Evolutionary conservation across 2,113 vertebrate genomes (phyloP).

Genomic region (Lagopus leucura): DNA sequence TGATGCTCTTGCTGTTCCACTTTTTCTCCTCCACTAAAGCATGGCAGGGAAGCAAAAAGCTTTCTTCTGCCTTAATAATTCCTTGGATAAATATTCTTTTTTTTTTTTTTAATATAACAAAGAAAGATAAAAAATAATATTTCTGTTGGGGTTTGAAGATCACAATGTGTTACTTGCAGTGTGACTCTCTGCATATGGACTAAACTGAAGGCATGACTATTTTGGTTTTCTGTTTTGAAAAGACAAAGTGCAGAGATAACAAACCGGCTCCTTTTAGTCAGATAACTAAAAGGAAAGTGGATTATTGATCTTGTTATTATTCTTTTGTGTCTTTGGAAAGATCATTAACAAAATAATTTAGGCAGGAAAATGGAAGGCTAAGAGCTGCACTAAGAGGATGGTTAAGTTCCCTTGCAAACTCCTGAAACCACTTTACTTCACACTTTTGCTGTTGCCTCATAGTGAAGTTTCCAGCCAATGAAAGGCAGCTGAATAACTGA

Average conservation of each 20-base stretch:
- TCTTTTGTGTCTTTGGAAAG: neutral
- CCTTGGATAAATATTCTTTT: neutral
- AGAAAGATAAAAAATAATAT: neutral
- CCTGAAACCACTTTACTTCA: neutral
- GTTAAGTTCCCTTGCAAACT: neutral
- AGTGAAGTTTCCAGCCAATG: neutral
- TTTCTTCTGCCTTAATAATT: neutral
- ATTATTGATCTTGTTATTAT: neutral
- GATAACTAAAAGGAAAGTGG: neutral
- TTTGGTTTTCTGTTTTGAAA: neutral
- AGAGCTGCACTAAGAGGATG: neutral
- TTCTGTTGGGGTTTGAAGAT: neutral
- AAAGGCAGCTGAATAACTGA: neutral
- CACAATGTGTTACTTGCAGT: neutral
- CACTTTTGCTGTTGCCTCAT: accelerated
- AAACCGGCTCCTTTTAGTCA: neutral
- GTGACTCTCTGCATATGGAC: neutral
- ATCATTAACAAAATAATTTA: neutral
- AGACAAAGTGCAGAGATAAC: neutral
- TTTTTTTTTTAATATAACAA: neutral
- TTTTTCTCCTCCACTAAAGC: neutral
- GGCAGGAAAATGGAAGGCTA: neutral
- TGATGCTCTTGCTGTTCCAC: accelerated
- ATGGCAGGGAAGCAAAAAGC: neutral
- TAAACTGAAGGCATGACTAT: neutral